Base-by-base conservation (phyloP, 2,113 vertebrate genomes). In the Colinus virginianus region DNA sequence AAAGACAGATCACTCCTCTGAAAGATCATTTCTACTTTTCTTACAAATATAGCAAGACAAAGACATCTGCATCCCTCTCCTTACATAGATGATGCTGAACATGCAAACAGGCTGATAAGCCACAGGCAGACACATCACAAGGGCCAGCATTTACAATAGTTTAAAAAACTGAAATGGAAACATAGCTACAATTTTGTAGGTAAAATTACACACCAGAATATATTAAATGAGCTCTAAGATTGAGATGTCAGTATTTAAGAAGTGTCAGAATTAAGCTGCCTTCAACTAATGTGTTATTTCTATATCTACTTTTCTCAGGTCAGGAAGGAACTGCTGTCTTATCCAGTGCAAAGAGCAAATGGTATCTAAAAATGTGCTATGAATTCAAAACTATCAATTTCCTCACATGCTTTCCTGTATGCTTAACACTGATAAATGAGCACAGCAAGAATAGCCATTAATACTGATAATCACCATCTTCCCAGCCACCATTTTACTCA, bases 311-410 rank as follows among this genome's bases (percentile, higher is more conserved):
- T 6, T 64, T 72, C 26, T 72, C 28, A 16, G 13, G 18, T 25
- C 34, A 49, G 56, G 43, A 71, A 76, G 36, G 46, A 93, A 70
- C 10, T 81, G 13, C 17, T 87, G 78, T 43, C 36, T 68, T 49
- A 43, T 13, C 40, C 74, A 84, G 25, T n/a, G 17, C 45, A 51
- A 88, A 77, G 63, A 42, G 11, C 61, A 42, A 85, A 59, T 2
- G 71, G 40, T 9, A 55, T 61, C 67, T 84, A 72, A 89, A 49
- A 34, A 84, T 78, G 40, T 78, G 83, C 70, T 66, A 56, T n/a
- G 61, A 81, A 79, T 85, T 77, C 48, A 77, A 58, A 76, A 70
- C 58, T 93, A 87, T 88, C 93, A n/a, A 59, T 91, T 85, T 87
- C 64, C 46, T 89, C 9, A 7, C 74, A 61, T n/a, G n/a, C 66